A percentile compares a stretch with the other conserved stretches of the same genome.
These are phyloP conservation scores for Oriolus oriolus DNA, from an alignment of 2,113 vertebrate genomes.

Conservation along the genomic window DNA sequence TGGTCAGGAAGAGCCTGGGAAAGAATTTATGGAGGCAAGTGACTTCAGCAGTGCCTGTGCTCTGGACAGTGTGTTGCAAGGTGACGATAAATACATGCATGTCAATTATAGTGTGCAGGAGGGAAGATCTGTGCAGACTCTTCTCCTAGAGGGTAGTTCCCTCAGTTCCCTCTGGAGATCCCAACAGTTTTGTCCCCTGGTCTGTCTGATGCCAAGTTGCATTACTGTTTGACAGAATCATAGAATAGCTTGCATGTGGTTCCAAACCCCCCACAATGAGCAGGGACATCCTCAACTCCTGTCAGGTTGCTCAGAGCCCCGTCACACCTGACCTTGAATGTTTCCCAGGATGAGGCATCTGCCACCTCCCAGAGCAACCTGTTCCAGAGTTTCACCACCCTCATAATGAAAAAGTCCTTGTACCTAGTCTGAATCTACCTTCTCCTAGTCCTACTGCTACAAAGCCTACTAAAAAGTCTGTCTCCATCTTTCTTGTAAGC, in stretches of 20 bases:
- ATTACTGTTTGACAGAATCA: neutral
- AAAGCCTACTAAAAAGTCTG: neutral
- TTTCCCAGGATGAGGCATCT: neutral
- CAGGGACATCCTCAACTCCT: neutral
- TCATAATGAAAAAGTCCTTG: neutral
- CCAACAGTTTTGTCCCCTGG: neutral
- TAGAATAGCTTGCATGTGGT: neutral
- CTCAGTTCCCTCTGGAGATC: conserved; percentile 1
- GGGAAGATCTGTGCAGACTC: conserved; percentile 1
- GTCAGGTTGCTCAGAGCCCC: neutral
- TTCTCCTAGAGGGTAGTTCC: neutral
- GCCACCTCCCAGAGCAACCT: neutral
- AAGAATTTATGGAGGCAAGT: neutral
- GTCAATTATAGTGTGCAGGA: neutral
- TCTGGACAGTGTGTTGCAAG: neutral
- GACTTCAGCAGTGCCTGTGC: neutral
- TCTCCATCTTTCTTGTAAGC: neutral
- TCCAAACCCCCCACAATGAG: neutral
- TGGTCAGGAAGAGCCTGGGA: neutral
- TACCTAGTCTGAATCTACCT: neutral
- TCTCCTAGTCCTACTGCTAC: neutral
- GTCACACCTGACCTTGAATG: fast-evolving
- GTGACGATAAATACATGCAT: neutral
- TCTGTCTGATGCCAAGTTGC: neutral
- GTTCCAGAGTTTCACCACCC: neutral